Conservation (phyloP, 2,888 invertebrate species). For the Spodoptera exigua region DNA sequence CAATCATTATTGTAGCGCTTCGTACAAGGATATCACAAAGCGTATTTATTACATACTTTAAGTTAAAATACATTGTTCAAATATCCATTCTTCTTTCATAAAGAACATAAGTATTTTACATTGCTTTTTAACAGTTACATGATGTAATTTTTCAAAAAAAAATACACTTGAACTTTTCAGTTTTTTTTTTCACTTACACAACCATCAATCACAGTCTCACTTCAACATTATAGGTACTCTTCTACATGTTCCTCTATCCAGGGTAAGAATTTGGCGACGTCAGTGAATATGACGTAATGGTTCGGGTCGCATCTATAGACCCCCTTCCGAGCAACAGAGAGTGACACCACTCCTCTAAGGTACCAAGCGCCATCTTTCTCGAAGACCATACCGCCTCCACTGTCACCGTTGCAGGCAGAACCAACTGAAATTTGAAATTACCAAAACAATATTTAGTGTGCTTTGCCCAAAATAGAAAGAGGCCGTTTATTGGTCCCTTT, state of each 20-base stretch:
- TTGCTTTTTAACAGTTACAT: no score
- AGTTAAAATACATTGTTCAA: no score
- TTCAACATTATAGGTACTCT: slow-evolving; percentile 52
- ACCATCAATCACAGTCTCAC: slow-evolving; percentile 17
- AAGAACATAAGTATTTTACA: no score
- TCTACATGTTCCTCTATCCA: slow-evolving; percentile 83
- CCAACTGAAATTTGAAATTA: slow-evolving; percentile 76
- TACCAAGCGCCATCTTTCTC: slow-evolving; percentile 78
- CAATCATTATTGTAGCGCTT: no score
- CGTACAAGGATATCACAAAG: no score
- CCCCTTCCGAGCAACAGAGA: slow-evolving; percentile 88
- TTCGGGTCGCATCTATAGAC: slow-evolving; percentile 88
- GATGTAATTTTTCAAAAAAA: no score
- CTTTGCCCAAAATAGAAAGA: no score
- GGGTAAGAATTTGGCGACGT: slow-evolving; percentile 88
- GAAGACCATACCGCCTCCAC: slow-evolving; percentile 88
- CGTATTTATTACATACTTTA: no score
- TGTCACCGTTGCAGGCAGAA: slow-evolving; percentile 88
- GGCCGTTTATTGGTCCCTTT: no score
- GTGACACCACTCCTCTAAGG: slow-evolving; percentile 87
- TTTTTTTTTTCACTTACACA: background rate
- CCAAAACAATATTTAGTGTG: no score
- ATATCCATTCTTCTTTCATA: no score
- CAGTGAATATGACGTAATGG: slow-evolving; percentile 90
- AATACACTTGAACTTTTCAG: background rate